Evolutionary conservation across 2,113 vertebrate species (phyloP).

Genomic region (Pygoscelis adeliae): DNA sequence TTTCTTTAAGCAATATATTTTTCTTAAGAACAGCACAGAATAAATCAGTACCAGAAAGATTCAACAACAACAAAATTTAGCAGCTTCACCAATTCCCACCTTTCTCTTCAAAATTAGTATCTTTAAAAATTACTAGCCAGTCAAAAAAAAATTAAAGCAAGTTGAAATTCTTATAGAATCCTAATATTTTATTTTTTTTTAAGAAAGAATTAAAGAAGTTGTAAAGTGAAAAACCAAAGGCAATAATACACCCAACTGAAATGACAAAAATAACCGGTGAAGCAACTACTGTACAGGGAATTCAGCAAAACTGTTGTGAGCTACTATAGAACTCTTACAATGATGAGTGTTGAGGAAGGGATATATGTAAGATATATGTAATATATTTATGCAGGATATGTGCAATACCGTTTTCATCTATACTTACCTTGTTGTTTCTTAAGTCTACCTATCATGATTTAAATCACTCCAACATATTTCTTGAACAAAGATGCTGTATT

Average conservation of each 20-base stretch:
- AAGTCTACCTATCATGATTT: background rate
- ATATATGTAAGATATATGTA: fast-evolving
- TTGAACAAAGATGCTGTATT: background rate
- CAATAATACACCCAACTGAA: background rate
- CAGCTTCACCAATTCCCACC: background rate
- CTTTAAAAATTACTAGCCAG: background rate
- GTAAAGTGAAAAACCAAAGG: background rate
- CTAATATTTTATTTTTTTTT: background rate
- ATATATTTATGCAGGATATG: background rate
- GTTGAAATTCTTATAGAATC: background rate
- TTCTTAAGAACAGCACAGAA: background rate
- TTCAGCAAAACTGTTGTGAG: background rate
- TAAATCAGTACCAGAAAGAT: background rate
- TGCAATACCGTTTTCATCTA: fast-evolving
- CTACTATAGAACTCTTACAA: background rate
- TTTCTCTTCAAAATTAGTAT: background rate
- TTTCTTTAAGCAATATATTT: background rate
- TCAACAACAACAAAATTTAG: background rate
- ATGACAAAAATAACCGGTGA: background rate
- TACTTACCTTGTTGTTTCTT: background rate
- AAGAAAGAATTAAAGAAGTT: background rate
- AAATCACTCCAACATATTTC: background rate
- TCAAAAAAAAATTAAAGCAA: background rate
- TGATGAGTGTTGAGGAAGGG: background rate
- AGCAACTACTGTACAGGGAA: background rate